These are phyloP conservation scores for Alosa alosa DNA, from an alignment of 2,113 vertebrate species.

Conservation along the genomic window DNA sequence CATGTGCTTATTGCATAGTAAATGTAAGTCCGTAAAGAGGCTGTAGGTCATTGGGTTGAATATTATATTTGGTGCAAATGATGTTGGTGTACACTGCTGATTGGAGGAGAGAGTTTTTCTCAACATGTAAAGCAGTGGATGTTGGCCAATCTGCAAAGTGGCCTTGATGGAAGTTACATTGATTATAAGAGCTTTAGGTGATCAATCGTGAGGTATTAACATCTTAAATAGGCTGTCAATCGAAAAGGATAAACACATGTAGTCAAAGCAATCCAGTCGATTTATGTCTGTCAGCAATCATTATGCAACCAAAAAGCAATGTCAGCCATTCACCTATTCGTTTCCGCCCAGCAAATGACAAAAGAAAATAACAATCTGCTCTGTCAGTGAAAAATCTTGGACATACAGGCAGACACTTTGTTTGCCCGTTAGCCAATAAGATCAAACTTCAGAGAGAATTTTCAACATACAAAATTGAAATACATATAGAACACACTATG, in stretches of 20 bases:
- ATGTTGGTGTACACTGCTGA: neutral
- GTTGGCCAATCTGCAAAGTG: constrained; percentile 20
- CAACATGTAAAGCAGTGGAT: neutral
- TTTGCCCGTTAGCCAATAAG: neutral
- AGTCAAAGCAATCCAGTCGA: constrained; percentile 29
- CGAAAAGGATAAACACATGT: constrained; percentile 40
- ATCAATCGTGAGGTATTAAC: constrained; percentile 47
- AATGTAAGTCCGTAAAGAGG: neutral
- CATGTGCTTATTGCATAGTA: neutral
- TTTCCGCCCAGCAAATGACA: constrained; percentile 26
- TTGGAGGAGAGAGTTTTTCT: neutral
- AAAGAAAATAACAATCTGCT: constrained; percentile 19
- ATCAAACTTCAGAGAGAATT: constrained; percentile 34
- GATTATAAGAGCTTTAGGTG: constrained; percentile 32
- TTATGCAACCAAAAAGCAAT: constrained; percentile 32
- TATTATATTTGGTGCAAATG: neutral
- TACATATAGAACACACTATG: neutral
- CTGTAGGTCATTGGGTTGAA: neutral
- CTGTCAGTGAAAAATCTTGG: neutral
- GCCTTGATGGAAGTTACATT: constrained; percentile 20
- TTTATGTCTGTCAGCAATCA: constrained; percentile 38
- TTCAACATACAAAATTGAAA: constrained; percentile 30
- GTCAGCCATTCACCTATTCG: constrained; percentile 34
- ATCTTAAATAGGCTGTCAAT: constrained; percentile 45
- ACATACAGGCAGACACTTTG: constrained; percentile 8